These are phyloP conservation scores for Amiota minor DNA, from an alignment of 2,888 invertebrate genomes.

Conservation along the genomic window DNA sequence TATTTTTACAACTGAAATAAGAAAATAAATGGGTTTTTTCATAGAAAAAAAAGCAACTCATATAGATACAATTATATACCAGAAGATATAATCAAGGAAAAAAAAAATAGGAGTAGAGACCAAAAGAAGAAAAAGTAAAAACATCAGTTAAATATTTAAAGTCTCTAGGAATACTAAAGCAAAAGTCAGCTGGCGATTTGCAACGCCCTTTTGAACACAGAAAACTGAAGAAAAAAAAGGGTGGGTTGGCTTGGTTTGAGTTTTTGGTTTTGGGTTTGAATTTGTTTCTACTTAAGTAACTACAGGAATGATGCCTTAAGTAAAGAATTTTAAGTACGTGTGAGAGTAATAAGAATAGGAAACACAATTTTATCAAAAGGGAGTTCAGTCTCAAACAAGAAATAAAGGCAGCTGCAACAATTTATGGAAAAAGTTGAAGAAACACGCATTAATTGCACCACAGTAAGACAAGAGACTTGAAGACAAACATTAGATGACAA, in stretches of 20 bases:
- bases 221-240: background rate
- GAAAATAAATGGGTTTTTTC: no score
- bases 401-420: conserved; percentile 30
- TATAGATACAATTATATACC: no score
- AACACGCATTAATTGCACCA: conserved; percentile 57
- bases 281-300: no score
- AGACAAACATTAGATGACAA: conserved; percentile 23
- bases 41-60: no score
- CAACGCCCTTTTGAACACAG: conserved; percentile 35
- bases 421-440: background rate
- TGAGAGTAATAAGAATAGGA: background rate
- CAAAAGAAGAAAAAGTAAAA: background rate
- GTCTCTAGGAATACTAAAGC: background rate
- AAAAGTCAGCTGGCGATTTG: conserved; percentile 35
- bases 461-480: conserved; percentile 50
- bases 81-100: background rate
- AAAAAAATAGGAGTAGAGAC: background rate
- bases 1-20: no score
- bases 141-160: no score
- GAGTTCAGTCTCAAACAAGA: conserved; percentile 48
- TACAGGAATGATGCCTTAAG: no score
- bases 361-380: conserved; percentile 19
- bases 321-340: background rate
- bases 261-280: background rate
- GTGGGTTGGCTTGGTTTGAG: background rate